A percentile compares a stretch with the other conserved stretches of the same genome.
Conservation (phyloP, 2,797 vertebrate species). For the Thaleichthys pacificus region DNA sequence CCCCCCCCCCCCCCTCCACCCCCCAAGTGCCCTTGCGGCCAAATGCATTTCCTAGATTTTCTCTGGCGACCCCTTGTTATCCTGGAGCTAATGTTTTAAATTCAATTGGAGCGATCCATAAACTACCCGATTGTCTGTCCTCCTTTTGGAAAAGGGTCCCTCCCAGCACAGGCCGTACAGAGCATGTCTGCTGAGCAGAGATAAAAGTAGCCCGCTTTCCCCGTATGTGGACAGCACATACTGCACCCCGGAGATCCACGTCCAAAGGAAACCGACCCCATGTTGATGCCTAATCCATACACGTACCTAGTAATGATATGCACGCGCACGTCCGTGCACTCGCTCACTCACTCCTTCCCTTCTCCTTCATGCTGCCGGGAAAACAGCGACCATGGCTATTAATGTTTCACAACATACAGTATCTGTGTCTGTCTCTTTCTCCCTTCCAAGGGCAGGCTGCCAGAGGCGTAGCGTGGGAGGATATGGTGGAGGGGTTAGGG, state of each 20-base stretch:
- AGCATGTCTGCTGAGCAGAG: conserved; percentile 75
- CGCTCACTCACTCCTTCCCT: conserved; percentile 50
- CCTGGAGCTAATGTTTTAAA: conserved; percentile 74
- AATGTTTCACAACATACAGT: conserved; percentile 85
- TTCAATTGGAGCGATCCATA: conserved; percentile 75
- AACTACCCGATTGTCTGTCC: conserved; percentile 70
- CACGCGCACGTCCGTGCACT: conserved; percentile 22
- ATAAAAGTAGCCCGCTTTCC: conserved; percentile 75
- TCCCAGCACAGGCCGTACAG: conserved; percentile 59
- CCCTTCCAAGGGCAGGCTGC: conserved; percentile 63
- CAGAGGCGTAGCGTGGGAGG: conserved; percentile 59
- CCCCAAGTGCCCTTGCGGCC: conserved; percentile 65
- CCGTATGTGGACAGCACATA: conserved; percentile 34
- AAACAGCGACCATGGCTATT: conserved; percentile 80
- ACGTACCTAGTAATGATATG: conserved; percentile 50
- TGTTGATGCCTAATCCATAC: conserved; percentile 59
- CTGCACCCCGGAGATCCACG: conserved; percentile 41
- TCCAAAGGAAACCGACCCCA: conserved; percentile 53
- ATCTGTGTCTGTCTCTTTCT: conserved; percentile 38
- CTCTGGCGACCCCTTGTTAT: conserved; percentile 72
- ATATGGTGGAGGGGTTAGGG: conserved; percentile 54
- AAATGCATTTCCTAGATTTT: conserved; percentile 76
- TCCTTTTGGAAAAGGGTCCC: conserved; percentile 52
- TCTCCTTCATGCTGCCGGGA: conserved; percentile 57
- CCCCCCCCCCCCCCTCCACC: conserved; percentile 73